Conservation (phyloP, 1,140 invertebrate genomes). For the Papilio dardanus region DNA sequence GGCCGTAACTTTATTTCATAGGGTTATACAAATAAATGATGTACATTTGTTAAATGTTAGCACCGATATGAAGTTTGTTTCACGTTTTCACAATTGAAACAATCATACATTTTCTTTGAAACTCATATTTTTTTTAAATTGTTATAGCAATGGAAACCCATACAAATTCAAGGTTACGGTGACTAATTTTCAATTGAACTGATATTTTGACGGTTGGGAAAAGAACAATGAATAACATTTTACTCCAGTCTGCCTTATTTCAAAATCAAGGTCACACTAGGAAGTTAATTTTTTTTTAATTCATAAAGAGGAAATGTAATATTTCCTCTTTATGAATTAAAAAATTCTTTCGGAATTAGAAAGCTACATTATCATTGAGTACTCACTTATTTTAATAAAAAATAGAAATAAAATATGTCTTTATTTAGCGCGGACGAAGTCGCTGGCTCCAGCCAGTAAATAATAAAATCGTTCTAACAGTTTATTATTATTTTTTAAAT, state of each 20-base stretch:
- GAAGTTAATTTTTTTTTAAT: background rate
- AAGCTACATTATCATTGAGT: no score
- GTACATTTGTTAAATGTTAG: background rate
- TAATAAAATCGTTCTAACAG: no score
- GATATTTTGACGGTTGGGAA: constrained; percentile 12
- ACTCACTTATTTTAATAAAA: no score
- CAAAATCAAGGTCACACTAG: constrained; percentile 10
- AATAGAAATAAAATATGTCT: no score
- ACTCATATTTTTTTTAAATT: background rate
- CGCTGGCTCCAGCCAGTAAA: no score
- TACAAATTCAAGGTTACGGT: constrained; percentile 24
- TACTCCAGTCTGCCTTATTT: constrained; percentile 18
- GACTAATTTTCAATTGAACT: constrained; percentile 3
- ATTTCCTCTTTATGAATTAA: no score
- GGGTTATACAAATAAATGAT: background rate
- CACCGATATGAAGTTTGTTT: background rate
- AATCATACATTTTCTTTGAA: background rate
- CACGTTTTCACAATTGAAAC: background rate
- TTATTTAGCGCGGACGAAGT: no score
- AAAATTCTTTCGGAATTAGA: no score
- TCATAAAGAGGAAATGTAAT: no score
- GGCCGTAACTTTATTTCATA: background rate
- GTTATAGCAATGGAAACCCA: background rate
- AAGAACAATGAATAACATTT: constrained; percentile 25
- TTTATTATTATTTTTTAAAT: no score